These are phyloP conservation scores for Cosmia trapezina DNA, from an alignment of 2,888 invertebrate species.

Conservation along the genomic window DNA sequence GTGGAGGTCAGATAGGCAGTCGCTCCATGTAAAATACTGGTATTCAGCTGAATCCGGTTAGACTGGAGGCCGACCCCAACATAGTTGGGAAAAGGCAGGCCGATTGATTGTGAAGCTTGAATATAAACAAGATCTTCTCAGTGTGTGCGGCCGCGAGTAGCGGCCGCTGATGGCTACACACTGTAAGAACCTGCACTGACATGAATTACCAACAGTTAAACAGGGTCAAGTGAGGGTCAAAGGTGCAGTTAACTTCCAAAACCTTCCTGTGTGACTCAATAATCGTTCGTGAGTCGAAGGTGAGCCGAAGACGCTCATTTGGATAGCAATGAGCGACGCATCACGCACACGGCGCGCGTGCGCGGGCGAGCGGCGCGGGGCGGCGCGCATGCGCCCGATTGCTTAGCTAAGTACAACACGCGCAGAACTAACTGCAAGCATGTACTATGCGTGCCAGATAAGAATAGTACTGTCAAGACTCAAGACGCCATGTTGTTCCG, in stretches of 20 bases:
- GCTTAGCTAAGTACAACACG: conserved; percentile 43
- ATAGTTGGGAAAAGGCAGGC: too few species aligned
- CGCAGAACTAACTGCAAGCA: conserved; percentile 37
- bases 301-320: conserved; percentile 16
- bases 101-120: too few species aligned
- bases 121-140: too few species aligned
- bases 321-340: not conserved
- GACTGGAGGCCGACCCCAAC: too few species aligned
- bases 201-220: not conserved
- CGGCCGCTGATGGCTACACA: too few species aligned
- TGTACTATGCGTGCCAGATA: conserved; percentile 16
- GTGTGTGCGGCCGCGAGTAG: too few species aligned
- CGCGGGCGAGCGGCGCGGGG: not conserved
- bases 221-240: conserved; percentile 24
- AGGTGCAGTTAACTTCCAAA: not conserved
- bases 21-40: too few species aligned
- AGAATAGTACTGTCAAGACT: too few species aligned
- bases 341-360: not conserved
- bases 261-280: conserved; percentile 12
- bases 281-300: conserved; percentile 28
- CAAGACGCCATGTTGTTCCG: too few species aligned
- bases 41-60: too few species aligned
- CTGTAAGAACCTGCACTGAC: not conserved
- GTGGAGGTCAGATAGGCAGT: too few species aligned
- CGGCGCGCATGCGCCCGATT: not conserved